These are phyloP conservation scores for Lepus europaeus DNA, from an alignment of 2,113 vertebrate genomes.

Conservation along the genomic window DNA sequence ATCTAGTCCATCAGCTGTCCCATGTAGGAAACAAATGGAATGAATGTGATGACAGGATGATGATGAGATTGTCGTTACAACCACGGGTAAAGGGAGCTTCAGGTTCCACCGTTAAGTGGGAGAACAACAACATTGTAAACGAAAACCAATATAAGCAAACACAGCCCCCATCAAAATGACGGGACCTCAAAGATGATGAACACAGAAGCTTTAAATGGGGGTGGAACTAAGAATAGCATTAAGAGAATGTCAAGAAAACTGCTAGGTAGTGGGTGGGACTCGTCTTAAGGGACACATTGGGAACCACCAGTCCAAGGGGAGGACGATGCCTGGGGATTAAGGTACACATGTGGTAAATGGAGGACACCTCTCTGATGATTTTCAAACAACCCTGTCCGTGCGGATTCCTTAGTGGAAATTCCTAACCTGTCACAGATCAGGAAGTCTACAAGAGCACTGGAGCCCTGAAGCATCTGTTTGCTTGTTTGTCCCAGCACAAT, in stretches of 20 bases:
- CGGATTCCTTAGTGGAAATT: neutral
- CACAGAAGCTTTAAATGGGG: neutral
- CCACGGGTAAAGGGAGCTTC: neutral
- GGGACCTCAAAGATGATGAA: neutral
- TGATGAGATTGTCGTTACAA: neutral
- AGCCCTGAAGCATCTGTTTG: slow-evolving; percentile 20
- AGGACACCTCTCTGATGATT: neutral
- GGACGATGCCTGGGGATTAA: neutral
- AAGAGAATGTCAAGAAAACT: neutral
- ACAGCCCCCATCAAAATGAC: neutral
- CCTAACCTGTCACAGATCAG: neutral
- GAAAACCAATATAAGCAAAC: neutral
- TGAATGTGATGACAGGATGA: neutral
- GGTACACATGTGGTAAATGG: neutral
- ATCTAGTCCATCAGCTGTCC: neutral
- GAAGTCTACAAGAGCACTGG: neutral
- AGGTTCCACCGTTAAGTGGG: slow-evolving; percentile 27
- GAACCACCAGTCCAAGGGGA: neutral
- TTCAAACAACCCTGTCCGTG: neutral
- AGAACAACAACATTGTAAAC: slow-evolving; percentile 45
- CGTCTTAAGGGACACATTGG: neutral
- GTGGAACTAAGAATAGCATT: neutral
- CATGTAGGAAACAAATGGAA: neutral
- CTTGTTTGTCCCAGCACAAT: slow-evolving; percentile 54
- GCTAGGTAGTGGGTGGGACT: too few relatives aligned